Evolutionary conservation across 2,888 invertebrate species (phyloP).

Genomic region (Syrista parreyssii): DNA sequence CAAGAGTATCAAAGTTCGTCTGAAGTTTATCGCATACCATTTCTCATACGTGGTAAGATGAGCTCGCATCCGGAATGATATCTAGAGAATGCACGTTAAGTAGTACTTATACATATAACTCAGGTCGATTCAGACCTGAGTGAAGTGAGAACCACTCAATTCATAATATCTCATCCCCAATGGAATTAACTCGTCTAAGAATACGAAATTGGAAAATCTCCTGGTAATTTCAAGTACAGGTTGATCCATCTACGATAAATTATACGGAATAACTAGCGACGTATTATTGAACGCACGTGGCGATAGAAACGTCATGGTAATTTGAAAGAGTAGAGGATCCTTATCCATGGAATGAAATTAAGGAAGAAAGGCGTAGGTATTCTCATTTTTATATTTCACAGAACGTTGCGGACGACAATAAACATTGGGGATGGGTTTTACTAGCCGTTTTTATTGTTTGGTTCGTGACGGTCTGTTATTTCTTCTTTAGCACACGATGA

Average conservation of each 20-base stretch:
- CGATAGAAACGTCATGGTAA: background rate
- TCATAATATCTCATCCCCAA: background rate
- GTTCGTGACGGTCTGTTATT: background rate
- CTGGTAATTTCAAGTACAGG: background rate
- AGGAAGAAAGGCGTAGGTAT: background rate
- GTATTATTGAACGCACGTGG: background rate
- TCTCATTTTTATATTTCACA: background rate
- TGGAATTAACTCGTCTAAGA: background rate
- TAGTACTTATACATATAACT: background rate
- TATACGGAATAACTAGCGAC: background rate
- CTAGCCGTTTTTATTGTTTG: background rate
- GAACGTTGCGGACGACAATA: background rate
- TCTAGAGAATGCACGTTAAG: background rate
- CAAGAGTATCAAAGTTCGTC: background rate
- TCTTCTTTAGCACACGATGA: background rate
- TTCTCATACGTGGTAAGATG: background rate
- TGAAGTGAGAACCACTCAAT: background rate
- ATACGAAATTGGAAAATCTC: background rate
- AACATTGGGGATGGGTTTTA: background rate
- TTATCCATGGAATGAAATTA: background rate
- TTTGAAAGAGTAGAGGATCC: background rate
- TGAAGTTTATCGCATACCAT: background rate
- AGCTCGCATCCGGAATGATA: background rate
- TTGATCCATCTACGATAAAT: background rate
- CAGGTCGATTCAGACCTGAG: background rate